Conservation (phyloP, 2,797 vertebrate genomes). For the Huso huso region DNA sequence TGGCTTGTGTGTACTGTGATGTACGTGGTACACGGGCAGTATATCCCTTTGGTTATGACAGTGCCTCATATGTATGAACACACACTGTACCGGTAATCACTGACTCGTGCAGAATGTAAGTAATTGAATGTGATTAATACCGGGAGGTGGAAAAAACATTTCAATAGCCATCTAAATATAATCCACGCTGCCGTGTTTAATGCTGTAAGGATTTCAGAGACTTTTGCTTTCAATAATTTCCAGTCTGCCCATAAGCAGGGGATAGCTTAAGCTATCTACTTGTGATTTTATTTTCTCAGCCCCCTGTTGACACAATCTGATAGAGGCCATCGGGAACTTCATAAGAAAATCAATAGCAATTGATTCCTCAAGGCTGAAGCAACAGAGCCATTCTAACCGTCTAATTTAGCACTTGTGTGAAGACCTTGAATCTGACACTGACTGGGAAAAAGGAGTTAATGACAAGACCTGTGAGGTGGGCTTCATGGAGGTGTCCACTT, state of each 20-base stretch:
- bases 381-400: constrained; percentile 37
- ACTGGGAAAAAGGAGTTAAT: constrained; percentile 35
- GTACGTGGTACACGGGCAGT: no score
- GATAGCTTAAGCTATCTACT: constrained; percentile 49
- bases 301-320: constrained; percentile 48
- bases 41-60: no score
- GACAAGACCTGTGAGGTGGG: constrained; percentile 31
- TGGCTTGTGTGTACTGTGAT: no score
- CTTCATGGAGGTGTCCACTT: no score
- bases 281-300: constrained; percentile 61
- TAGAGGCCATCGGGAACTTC: constrained; percentile 44
- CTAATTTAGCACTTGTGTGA: constrained; percentile 48
- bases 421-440: constrained; percentile 37
- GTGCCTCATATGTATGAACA: no score
- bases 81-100: no score
- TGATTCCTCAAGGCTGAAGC: constrained; percentile 53
- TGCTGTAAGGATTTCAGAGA: no score
- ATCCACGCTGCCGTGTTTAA: no score
- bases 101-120: no score
- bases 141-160: no score
- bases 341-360: constrained; percentile 56
- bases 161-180: no score
- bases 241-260: constrained; percentile 33
- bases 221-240: constrained; percentile 33
- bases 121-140: no score